phyloP scores from a whole-genome alignment of 2,888 invertebrate genomes.

The Cetonia aurata region DNA sequence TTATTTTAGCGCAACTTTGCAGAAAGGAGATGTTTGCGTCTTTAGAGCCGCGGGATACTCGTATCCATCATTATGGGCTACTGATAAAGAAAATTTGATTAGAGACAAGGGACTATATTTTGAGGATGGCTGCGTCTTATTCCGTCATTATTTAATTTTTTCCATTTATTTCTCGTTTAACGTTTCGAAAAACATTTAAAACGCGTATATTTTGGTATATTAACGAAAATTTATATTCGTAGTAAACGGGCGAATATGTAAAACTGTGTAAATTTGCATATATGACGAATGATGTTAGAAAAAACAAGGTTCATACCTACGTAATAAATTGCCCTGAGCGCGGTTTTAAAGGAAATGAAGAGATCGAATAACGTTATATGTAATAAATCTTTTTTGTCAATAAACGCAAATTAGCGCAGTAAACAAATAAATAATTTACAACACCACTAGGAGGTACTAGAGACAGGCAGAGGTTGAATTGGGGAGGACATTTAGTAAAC shows the following conservation, averaged over 20 bases:
- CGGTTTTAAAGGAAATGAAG: background rate
- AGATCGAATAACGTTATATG: background rate
- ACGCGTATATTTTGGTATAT: slow-evolving; percentile 2
- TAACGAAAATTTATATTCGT: background rate
- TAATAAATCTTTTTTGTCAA: slow-evolving; percentile 23
- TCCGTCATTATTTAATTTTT: background rate
- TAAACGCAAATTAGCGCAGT: slow-evolving; percentile 28
- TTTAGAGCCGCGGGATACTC: slow-evolving; percentile 2
- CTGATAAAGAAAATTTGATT: background rate
- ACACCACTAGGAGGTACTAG: slow-evolving; percentile 29
- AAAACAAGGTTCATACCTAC: background rate
- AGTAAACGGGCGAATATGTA: too few species aligned
- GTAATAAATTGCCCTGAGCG: background rate
- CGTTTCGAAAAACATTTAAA: too few species aligned
- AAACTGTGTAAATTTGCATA: too few species aligned
- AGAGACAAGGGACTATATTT: background rate
- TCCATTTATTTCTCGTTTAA: too few species aligned
- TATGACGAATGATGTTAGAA: background rate
- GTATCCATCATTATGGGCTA: slow-evolving; percentile 9
- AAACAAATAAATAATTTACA: slow-evolving; percentile 51
- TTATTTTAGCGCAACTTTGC: slow-evolving; percentile 27
- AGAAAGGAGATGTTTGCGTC: slow-evolving; percentile 14
- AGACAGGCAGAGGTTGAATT: slow-evolving; percentile 2
- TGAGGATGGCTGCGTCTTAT: background rate
- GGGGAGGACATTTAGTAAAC: slow-evolving; percentile 53